phyloP scores from a whole-genome alignment of 1,140 invertebrate species.

The Eriocheir sinensis region DNA sequence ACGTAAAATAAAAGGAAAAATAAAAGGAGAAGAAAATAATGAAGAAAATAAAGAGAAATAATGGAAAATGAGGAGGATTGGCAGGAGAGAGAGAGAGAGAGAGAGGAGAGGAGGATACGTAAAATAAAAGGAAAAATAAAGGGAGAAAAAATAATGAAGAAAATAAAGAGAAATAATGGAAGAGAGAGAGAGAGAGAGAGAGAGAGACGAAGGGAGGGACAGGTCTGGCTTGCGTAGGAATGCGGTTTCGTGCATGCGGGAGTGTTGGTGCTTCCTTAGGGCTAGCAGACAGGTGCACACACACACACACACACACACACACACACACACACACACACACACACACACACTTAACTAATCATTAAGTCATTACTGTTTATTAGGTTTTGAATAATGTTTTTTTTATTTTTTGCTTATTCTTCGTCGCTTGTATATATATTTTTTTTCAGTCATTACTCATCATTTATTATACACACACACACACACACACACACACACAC shows the following conservation, averaged over 20 bases:
- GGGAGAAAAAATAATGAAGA: neutral
- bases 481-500: neutral
- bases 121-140: too few relatives aligned
- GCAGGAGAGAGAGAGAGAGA: neutral
- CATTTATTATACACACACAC: slow-evolving; percentile 41
- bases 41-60: too few relatives aligned
- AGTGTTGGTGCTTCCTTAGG: slow-evolving; percentile 7
- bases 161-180: neutral
- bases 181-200: neutral
- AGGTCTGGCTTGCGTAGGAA: slow-evolving; percentile 53
- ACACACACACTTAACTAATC: slow-evolving; percentile 46
- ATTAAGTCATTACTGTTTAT: too few relatives aligned
- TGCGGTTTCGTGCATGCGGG: slow-evolving; percentile 50
- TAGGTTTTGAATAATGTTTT: too few relatives aligned
- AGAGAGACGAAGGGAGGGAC: neutral
- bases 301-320: neutral
- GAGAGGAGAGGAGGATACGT: neutral
- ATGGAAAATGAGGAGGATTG: neutral
- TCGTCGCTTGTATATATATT: too few relatives aligned
- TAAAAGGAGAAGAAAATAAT: neutral
- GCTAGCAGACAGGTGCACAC: neutral
- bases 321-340: slow-evolving; percentile 46
- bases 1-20: neutral
- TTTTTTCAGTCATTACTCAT: too few relatives aligned
- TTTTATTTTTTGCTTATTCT: too few relatives aligned